Base-by-base conservation (phyloP, 1,140 invertebrate genomes). In the Aplysia californica region DNA sequence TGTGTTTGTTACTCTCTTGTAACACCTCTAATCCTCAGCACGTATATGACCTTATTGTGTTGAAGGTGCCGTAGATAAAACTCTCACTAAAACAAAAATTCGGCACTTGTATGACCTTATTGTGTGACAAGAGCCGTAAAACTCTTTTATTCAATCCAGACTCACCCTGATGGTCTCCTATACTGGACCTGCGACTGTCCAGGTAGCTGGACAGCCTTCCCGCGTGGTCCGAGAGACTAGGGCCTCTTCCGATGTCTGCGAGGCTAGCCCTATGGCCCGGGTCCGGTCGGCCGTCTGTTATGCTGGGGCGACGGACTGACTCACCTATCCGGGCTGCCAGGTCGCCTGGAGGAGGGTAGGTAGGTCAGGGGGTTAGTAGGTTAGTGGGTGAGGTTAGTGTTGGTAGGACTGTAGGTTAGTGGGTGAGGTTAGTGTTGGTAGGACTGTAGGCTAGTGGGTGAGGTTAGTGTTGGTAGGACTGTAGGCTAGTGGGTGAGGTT, bases 161-260 rank as follows among this genome's bases (percentile, higher is more conserved):
- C n/a, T n/a, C n/a, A n/a, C n/a, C n/a, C n/a, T 75, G 67, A 39
- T 59, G 58, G 15, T 85, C 75, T 6, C 84, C 70, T 39, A 78
- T 65, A 31, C 76, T 78, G 33, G 79, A 67, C 29, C 79, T 38
- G 6, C 76, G 66, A 23, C 72, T 55, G 26, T 75, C 72, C 29
- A 75, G 72, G 41, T 75, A 82, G n/a, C n/a, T n/a, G 67, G 56
- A 81, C 75, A 59, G 80, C 41, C 78, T 58, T 4, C 74, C 61
- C 23, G 67, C 38, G 56, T 71, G 68, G 64, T 79, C 78, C 1
- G 73, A 72, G 0, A 79, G n/a, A 50, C 79, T 44, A 72, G 66
- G 23, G 70, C 80, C 5, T 77, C 70, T 29, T 75, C 76, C 79
- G 80, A 84, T 67, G 56, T 81, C 65, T 75, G 55, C 72, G 76